Evolutionary conservation across 2,888 invertebrate species (phyloP), one percentile per base, ranked within the genome.

Genomic region (Gymnosoma rotundatum): DNA sequence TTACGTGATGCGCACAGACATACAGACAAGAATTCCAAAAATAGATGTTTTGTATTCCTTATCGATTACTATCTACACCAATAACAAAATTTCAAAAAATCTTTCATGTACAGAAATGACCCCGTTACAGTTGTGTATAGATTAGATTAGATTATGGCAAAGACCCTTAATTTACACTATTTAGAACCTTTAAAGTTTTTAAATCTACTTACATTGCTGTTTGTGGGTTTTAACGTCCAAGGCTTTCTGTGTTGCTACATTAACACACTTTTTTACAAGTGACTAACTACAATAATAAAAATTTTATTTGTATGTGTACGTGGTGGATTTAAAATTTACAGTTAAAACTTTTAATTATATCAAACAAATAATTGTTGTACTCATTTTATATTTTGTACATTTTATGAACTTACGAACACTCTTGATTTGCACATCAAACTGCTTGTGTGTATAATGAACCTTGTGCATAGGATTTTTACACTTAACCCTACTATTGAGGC

Each of bases 201-300:
- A 42, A 48, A n/a, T 14, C 1, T 0, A 48, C 12, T 5, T 48
- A 16, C 14, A 6, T 14, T 48, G 45, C 36, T 16, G 18, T 12
- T 50, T 63, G 20, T 21, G 4, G 8, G 8, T 63, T 10, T 18
- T 42, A 42, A 48, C 3, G 48, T 58, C 38, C 56, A 69, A 70
- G 45, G 38, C 42, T 21, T 21, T 18, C 20, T 21, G 38, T 21
- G 25, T 25, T 42, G 32, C 18, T 45, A 58, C 58, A 58, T 69
- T 75, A 75, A 70, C 69, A 81, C 80, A 61, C 32, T 5, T 32
- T 63, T 52, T 48, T 75, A 16, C 32, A 10, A 38, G 36, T 36
- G 48, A n/a, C 56, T 7, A 14, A 48, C n/a, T 32, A 16, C 6
- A n/a, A 12, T 48, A 48, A 48, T 48, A n/a, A 14, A 25, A 48